Evolutionary conservation across 1,140 invertebrate genomes (phyloP).

Genomic region (Orchesella cincta): DNA sequence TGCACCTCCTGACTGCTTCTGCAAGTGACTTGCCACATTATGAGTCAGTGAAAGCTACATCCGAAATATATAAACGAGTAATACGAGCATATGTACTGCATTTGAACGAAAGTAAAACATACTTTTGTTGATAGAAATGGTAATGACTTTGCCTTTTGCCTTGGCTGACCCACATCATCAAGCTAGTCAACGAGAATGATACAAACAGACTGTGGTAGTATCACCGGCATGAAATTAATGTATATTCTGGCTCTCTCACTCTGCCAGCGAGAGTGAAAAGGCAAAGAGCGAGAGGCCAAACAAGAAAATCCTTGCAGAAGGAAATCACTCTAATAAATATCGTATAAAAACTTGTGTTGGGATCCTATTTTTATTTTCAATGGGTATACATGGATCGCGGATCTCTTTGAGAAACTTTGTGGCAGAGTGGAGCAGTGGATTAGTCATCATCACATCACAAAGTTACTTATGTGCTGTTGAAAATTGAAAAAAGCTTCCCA

Average conservation of each 20-base stretch:
- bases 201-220: not conserved
- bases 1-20: not conserved
- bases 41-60: constrained; percentile 15
- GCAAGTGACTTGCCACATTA: not conserved
- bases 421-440: not conserved
- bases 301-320: not conserved
- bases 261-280: not conserved
- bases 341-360: not conserved
- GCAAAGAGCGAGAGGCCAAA: not conserved
- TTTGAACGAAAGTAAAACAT: not conserved
- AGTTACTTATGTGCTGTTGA: not conserved
- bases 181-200: not conserved
- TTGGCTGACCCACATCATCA: not conserved
- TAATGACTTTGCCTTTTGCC: constrained; percentile 14
- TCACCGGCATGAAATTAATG: not conserved
- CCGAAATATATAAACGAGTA: not conserved
- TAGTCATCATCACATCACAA: constrained; percentile 27
- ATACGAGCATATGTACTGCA: not conserved
- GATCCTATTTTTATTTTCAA: not conserved
- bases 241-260: not conserved
- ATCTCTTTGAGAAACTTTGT: not conserved
- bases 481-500: constrained; percentile 1
- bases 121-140: not conserved
- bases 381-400: not conserved
- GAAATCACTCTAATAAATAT: not conserved